Evolutionary conservation across 2,888 invertebrate species (phyloP).

Genomic region (Chymomyza procnemis): DNA sequence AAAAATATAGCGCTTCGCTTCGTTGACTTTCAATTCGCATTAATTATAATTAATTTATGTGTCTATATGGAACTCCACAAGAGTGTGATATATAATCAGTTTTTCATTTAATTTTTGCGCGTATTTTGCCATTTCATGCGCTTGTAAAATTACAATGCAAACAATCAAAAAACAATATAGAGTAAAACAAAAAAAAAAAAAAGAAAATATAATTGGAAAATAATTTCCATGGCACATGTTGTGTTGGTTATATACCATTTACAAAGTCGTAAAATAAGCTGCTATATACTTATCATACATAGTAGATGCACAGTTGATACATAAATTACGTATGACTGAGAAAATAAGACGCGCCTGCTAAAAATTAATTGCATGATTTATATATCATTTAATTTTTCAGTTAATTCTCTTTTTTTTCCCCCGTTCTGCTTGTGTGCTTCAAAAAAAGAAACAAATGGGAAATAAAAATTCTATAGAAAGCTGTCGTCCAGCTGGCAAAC

Average conservation of each 20-base stretch:
- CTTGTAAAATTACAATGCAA: constrained; percentile 5
- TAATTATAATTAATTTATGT: neutral
- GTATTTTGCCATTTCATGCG: constrained; percentile 1
- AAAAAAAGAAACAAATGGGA: neutral
- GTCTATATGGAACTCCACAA: neutral
- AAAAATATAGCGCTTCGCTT: neutral
- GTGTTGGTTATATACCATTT: neutral
- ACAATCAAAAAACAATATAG: neutral
- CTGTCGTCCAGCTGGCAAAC: neutral
- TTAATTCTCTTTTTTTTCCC: neutral
- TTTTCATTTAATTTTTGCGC: neutral
- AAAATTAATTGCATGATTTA: neutral
- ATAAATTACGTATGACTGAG: neutral
- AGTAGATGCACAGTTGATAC: neutral
- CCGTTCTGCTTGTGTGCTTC: neutral
- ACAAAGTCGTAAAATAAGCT: neutral
- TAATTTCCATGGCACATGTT: neutral
- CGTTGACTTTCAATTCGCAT: neutral
- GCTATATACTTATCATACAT: constrained; percentile 4
- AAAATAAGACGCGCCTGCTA: neutral
- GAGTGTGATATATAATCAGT: neutral
- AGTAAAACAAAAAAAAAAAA: constrained; percentile 3
- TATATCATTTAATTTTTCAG: neutral
- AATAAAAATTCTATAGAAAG: neutral
- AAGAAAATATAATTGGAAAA: neutral